A percentile compares a stretch with the other conserved stretches of the same genome.
Evolutionary conservation across 1,140 invertebrate species (phyloP).

Genomic region (Scaptodrosophila lebanonensis): DNA sequence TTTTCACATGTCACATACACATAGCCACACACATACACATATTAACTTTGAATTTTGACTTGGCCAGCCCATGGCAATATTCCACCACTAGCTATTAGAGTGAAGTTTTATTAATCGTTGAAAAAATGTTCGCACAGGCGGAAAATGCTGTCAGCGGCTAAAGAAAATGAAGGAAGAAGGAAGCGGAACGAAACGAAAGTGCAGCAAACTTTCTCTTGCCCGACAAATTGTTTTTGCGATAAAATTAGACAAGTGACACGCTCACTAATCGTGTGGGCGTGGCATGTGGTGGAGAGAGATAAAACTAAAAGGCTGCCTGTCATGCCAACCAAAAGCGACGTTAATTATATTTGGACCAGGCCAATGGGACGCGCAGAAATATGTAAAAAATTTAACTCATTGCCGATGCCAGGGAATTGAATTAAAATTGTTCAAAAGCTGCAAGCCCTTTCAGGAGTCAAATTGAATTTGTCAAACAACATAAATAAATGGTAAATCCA

Average conservation of each 20-base stretch:
- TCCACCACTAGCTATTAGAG: conserved; percentile 14
- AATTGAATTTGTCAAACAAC: conserved; percentile 64
- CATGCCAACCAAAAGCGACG: conserved; percentile 29
- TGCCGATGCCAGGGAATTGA: conserved; percentile 52
- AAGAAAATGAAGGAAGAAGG: no score
- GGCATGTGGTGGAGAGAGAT: conserved; percentile 20
- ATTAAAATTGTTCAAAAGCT: conserved; percentile 41
- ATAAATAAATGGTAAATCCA: conserved; percentile 67
- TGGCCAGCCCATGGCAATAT: conserved; percentile 1
- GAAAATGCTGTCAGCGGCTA: conserved; percentile 59
- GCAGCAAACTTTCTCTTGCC: conserved; percentile 30
- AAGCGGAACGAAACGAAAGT: conserved; percentile 32
- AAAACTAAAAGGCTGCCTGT: conserved; percentile 52
- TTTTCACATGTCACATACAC: conserved; percentile 66
- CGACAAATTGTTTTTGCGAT: conserved; percentile 75
- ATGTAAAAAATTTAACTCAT: conserved; percentile 37
- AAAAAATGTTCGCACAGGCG: conserved; percentile 65
- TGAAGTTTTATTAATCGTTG: conserved; percentile 68
- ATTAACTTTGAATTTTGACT: conserved; percentile 55
- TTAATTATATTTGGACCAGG: conserved; percentile 56
- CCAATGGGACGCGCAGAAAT: background rate
- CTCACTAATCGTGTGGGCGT: conserved; percentile 52
- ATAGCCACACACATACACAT: no score
- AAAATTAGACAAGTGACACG: conserved; percentile 71
- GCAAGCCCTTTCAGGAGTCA: conserved; percentile 21